A percentile compares a stretch with the other conserved stretches of the same genome.
Conservation (phyloP, 1,140 invertebrate species). For the Drosophila hydei region DNA sequence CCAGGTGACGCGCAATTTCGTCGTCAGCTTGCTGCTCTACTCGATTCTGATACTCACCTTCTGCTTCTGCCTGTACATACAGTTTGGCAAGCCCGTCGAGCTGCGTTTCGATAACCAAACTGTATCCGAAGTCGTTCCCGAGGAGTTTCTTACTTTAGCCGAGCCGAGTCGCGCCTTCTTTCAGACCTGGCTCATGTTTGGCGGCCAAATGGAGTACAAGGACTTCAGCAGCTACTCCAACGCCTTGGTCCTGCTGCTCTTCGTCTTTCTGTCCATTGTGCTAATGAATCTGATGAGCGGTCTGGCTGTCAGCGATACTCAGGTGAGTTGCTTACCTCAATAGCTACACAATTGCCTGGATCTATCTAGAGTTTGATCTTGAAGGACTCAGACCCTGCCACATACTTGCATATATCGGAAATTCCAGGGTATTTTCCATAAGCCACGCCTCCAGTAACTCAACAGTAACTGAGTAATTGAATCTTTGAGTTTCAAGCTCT, state of each 20-base stretch:
- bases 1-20: constrained; percentile 11
- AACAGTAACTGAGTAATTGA: no score
- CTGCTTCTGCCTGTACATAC: constrained; percentile 2
- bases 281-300: constrained; percentile 12
- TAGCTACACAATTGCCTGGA: no score
- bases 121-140: background rate
- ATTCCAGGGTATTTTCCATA: no score
- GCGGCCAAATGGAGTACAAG: background rate
- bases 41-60: constrained; percentile 3
- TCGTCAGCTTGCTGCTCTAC: constrained; percentile 1
- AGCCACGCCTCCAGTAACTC: no score
- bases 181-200: constrained; percentile 10
- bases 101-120: no score
- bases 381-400: no score
- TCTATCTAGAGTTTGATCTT: no score
- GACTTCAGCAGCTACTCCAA: background rate
- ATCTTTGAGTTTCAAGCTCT: no score
- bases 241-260: background rate
- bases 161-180: background rate
- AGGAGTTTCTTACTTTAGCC: background rate
- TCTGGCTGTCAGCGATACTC: constrained; percentile 20
- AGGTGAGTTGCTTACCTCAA: no score
- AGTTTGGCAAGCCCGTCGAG: background rate
- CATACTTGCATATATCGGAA: no score
- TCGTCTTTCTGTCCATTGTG: constrained; percentile 18